These are phyloP conservation scores for Dendrolimus houi DNA, from an alignment of 2,888 invertebrate species.

Conservation along the genomic window DNA sequence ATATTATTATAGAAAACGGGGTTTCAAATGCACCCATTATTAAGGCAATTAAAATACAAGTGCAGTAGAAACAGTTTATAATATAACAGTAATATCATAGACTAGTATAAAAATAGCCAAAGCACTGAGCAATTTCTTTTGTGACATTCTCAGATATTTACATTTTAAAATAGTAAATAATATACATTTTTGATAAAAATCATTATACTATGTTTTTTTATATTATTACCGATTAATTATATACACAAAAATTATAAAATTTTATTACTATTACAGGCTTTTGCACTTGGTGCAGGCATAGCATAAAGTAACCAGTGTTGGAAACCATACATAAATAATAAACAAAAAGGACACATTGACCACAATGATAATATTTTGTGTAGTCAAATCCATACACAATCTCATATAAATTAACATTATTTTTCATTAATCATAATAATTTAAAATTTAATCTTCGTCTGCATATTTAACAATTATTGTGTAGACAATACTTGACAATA, in stretches of 20 bases:
- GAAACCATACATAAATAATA: too few species aligned
- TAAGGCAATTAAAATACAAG: slow-evolving; percentile 17
- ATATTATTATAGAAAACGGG: too few species aligned
- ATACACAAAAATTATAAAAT: slow-evolving; percentile 11
- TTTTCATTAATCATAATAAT: too few species aligned
- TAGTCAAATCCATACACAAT: too few species aligned
- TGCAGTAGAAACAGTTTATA: slow-evolving; percentile 52
- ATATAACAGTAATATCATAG: slow-evolving; percentile 56
- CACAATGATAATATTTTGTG: too few species aligned
- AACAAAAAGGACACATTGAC: too few species aligned
- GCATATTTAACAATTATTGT: too few species aligned
- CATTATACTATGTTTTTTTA: slow-evolving; percentile 10
- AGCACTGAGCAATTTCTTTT: slow-evolving; percentile 64
- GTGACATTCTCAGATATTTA: slow-evolving; percentile 30
- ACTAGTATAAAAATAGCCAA: slow-evolving; percentile 74
- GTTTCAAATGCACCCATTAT: too few species aligned
- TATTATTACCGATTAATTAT: slow-evolving; percentile 8
- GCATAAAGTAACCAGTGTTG: too few species aligned
- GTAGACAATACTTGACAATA: too few species aligned
- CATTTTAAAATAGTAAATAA: slow-evolving; percentile 28
- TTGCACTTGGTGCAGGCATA: slow-evolving; percentile 37
- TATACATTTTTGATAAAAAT: slow-evolving; percentile 18
- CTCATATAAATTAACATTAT: too few species aligned
- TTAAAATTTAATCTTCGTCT: too few species aligned
- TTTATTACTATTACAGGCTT: slow-evolving; percentile 17